Conservation (phyloP, 2,113 vertebrate genomes). For the Mesembrinibis cayennensis region DNA sequence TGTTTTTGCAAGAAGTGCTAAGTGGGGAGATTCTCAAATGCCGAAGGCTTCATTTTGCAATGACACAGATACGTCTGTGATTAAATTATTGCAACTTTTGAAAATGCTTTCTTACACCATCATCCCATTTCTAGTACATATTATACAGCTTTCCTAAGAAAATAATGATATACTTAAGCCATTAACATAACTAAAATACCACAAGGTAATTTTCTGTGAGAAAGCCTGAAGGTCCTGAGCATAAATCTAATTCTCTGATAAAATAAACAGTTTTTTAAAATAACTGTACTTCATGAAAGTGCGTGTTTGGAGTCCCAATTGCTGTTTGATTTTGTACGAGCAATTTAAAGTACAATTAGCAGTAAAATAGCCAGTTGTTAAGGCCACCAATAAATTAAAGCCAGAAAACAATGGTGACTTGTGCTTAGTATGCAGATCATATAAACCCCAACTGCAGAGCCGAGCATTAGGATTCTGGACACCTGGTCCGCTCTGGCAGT, state of each 20-base stretch:
- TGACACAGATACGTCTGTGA: fast-evolving
- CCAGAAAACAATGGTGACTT: constrained; percentile 69
- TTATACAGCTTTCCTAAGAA: not conserved
- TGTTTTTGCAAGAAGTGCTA: not conserved
- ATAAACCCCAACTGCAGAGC: constrained; percentile 59
- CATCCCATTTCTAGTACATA: not conserved
- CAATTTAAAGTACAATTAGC: constrained; percentile 67
- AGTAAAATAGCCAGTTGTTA: constrained; percentile 69
- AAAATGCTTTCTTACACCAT: not conserved
- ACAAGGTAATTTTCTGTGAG: not conserved
- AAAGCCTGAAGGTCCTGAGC: not conserved
- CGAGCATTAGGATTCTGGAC: constrained; percentile 81
- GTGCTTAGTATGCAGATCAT: constrained; percentile 79
- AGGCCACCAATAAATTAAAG: constrained; percentile 72
- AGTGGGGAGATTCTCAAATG: not conserved
- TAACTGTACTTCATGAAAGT: not conserved
- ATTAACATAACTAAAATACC: not conserved
- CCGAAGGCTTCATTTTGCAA: not conserved
- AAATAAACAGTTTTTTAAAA: constrained; percentile 1
- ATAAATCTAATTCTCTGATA: not conserved
- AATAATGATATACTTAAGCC: not conserved
- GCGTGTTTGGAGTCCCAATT: constrained; percentile 24
- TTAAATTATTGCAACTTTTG: not conserved
- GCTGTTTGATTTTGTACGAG: constrained; percentile 56
- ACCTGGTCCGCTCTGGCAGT: constrained; percentile 58